These are phyloP conservation scores for Eremophila alpestris DNA, from an alignment of 2,797 vertebrate genomes.

Conservation along the genomic window DNA sequence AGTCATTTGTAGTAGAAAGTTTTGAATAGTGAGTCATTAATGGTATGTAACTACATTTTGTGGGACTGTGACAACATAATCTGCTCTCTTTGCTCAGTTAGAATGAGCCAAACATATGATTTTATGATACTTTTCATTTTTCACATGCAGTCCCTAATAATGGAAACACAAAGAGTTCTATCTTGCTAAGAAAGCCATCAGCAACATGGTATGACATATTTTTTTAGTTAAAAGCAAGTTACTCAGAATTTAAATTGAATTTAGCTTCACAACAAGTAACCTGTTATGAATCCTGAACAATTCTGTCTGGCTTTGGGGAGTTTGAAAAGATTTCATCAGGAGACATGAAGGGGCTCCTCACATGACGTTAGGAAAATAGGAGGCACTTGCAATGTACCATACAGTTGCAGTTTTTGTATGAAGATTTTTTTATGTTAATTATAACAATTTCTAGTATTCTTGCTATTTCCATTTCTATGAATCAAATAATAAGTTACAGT, in stretches of 20 bases:
- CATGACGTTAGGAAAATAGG: background rate
- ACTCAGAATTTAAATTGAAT: background rate
- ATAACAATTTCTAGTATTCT: background rate
- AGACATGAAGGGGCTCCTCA: background rate
- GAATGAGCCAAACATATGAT: background rate
- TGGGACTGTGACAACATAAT: background rate
- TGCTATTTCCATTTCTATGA: background rate
- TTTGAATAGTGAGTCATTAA: background rate
- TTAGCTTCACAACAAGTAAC: background rate
- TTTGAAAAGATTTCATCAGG: background rate
- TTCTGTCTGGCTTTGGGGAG: background rate
- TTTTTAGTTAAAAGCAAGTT: background rate
- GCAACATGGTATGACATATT: background rate
- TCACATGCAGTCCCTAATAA: background rate
- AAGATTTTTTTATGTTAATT: background rate
- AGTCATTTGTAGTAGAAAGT: background rate
- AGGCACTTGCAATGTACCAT: background rate
- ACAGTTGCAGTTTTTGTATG: background rate
- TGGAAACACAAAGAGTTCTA: background rate
- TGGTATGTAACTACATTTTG: background rate
- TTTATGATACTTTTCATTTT: background rate
- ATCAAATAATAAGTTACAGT: background rate
- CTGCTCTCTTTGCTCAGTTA: background rate
- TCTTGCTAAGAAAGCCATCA: background rate
- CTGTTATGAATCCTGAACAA: background rate